Percentiles rank a stretch among this genome's conserved stretches.
phyloP scores from a whole-genome alignment of 2,797 vertebrate species.

The Epinephelus awoara region DNA sequence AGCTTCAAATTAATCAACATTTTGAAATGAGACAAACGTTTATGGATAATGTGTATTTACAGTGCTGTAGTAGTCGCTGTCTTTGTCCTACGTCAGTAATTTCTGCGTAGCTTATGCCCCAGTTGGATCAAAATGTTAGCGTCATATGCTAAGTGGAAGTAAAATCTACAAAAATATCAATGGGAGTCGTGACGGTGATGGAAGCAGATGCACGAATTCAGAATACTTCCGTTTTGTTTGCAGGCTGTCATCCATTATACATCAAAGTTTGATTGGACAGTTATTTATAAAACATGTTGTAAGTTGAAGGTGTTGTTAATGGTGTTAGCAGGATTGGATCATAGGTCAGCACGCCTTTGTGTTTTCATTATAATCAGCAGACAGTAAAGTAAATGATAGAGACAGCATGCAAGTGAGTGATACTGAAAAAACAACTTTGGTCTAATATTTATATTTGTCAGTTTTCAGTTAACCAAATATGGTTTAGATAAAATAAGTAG shows the following conservation, averaged over 20 bases:
- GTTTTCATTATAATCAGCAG: neutral
- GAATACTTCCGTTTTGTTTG: too few species aligned
- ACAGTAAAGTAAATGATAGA: neutral
- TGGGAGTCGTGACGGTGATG: neutral
- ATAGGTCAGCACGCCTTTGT: neutral
- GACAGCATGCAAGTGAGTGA: neutral
- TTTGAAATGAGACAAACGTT: neutral
- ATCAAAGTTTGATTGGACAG: too few species aligned
- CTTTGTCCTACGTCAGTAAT: rapidly evolving
- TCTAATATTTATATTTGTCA: too few species aligned
- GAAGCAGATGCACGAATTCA: rapidly evolving
- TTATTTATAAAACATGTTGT: too few species aligned
- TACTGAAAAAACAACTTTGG: neutral
- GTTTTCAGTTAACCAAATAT: too few species aligned
- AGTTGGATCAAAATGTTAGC: neutral
- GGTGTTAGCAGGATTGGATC: neutral
- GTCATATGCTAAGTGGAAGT: neutral
- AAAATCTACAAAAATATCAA: neutral
- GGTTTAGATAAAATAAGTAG: too few species aligned
- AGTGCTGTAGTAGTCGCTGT: rapidly evolving
- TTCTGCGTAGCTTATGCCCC: too few species aligned
- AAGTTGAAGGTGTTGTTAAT: neutral
- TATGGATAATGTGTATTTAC: rapidly evolving
- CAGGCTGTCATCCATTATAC: neutral
- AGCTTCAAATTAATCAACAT: rapidly evolving